Conservation (phyloP, 2,888 invertebrate species). For the Gari tellinella region DNA sequence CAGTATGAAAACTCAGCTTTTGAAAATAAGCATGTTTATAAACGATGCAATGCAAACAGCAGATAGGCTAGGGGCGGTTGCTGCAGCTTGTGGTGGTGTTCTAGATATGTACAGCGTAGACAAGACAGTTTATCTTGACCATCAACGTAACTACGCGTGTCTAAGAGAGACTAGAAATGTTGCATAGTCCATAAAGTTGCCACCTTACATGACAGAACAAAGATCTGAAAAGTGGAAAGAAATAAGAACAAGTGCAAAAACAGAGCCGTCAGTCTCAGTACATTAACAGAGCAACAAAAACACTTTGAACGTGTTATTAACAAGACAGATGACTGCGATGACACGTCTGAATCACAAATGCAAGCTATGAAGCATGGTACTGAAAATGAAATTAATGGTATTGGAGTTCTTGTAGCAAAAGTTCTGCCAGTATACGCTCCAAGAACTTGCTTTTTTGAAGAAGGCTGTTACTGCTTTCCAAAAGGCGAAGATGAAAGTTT, state of each 20-base stretch:
- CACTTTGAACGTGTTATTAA: not conserved
- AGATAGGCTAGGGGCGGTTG: not conserved
- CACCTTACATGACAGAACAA: not conserved
- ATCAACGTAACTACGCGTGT: not conserved
- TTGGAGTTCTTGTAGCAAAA: not conserved
- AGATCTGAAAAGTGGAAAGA: not conserved
- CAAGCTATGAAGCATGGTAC: not conserved
- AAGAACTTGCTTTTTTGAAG: not conserved
- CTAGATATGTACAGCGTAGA: not conserved
- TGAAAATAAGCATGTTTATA: not conserved
- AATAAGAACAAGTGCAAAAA: not conserved
- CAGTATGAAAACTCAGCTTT: not conserved
- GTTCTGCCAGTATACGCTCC: not conserved
- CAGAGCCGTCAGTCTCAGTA: not conserved
- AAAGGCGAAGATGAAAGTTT: not conserved
- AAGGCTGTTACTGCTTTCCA: not conserved
- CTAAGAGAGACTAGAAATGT: too few relatives aligned
- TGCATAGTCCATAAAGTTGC: not conserved
- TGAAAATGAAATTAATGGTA: not conserved
- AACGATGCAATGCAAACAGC: not conserved
- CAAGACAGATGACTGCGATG: too few relatives aligned
- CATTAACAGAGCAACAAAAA: constrained; percentile 2
- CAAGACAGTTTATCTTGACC: not conserved
- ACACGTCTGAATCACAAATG: too few relatives aligned
- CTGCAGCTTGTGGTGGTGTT: not conserved